A percentile compares a stretch with the other conserved stretches of the same genome.
Evolutionary conservation across 2,888 invertebrate genomes (phyloP).

Genomic region (Hyalella azteca): DNA sequence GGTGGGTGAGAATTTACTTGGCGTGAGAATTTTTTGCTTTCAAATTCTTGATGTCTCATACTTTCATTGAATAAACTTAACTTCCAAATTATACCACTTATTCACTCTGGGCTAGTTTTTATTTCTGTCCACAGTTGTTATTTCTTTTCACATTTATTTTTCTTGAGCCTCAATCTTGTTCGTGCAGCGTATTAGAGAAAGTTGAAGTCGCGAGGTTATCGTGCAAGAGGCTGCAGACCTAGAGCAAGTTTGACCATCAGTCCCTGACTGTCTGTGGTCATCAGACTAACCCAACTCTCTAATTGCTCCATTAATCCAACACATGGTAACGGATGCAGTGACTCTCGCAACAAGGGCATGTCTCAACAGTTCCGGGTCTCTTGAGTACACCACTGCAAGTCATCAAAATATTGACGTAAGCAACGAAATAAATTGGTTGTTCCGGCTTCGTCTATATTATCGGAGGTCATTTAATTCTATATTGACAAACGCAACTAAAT

Average conservation of each 20-base stretch:
- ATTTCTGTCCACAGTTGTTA: background rate
- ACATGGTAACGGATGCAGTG: conserved; percentile 26
- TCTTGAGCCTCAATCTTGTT: background rate
- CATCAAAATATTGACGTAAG: too few relatives aligned
- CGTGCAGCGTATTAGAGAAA: background rate
- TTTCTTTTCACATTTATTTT: background rate
- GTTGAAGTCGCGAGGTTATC: background rate
- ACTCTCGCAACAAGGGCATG: conserved; percentile 15
- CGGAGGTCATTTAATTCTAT: too few relatives aligned
- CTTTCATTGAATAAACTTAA: too few relatives aligned
- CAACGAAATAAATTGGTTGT: too few relatives aligned
- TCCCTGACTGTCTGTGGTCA: background rate
- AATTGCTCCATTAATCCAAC: conserved; percentile 24
- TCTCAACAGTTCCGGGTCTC: background rate
- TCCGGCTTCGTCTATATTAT: too few relatives aligned
- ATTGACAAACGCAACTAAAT: too few relatives aligned
- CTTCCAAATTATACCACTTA: too few relatives aligned
- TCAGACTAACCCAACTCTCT: conserved; percentile 35
- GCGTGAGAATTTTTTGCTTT: too few relatives aligned
- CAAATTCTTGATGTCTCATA: too few relatives aligned
- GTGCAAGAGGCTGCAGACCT: conserved; percentile 8
- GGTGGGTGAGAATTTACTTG: too few relatives aligned
- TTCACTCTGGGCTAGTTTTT: too few relatives aligned
- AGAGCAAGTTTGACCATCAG: conserved; percentile 24
- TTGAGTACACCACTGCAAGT: too few relatives aligned